phyloP scores from a whole-genome alignment of 2,888 invertebrate species.

The Diploptera punctata region DNA sequence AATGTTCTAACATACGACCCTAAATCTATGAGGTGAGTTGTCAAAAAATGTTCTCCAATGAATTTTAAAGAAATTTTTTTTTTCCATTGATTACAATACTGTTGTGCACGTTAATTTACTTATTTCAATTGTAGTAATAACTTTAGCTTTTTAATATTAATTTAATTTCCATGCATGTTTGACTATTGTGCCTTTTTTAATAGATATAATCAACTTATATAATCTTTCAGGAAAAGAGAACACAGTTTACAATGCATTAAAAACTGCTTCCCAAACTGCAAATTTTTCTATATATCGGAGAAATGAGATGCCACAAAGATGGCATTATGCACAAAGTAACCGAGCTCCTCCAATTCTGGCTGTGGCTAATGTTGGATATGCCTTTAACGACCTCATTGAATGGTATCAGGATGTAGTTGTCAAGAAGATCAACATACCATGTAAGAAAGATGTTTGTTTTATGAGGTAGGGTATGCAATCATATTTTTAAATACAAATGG shows the following conservation, averaged over 20 bases:
- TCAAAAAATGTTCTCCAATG: too few species aligned
- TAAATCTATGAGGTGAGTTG: too few species aligned
- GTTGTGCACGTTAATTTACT: too few species aligned
- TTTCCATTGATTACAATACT: too few species aligned
- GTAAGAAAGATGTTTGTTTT: neutral
- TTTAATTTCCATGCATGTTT: too few species aligned
- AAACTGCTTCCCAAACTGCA: conserved; percentile 52
- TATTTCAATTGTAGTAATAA: too few species aligned
- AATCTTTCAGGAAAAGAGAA: conserved; percentile 55
- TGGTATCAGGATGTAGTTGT: conserved; percentile 55
- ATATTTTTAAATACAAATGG: too few species aligned
- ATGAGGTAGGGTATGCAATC: neutral
- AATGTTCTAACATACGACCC: too few species aligned
- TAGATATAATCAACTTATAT: too few species aligned
- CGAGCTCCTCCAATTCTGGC: conserved; percentile 68
- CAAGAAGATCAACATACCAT: conserved; percentile 54
- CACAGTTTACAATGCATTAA: conserved; percentile 58
- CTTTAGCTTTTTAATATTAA: too few species aligned
- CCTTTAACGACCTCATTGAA: conserved; percentile 61
- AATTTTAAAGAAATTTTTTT: too few species aligned
- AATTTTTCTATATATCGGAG: conserved; percentile 66
- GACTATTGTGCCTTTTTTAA: too few species aligned
- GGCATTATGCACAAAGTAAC: conserved; percentile 66
- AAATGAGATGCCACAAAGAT: conserved; percentile 64
- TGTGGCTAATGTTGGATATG: conserved; percentile 67